Conservation (phyloP, 2,113 vertebrate genomes). For the Hippoglossus stenolepis region DNA sequence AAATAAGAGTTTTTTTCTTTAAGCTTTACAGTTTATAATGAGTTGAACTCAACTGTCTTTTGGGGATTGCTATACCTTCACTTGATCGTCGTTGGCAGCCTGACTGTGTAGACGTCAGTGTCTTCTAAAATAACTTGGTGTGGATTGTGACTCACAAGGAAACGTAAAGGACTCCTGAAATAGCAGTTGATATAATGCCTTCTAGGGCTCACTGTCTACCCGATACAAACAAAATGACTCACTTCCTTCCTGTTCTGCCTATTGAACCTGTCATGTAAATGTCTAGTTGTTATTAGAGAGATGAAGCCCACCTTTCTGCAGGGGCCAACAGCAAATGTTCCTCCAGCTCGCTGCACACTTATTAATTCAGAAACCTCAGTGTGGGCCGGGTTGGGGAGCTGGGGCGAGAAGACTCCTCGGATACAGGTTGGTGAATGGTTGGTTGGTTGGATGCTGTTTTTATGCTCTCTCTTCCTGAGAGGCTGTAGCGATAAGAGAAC, state of each 20-base stretch:
- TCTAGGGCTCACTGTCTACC: constrained; percentile 2
- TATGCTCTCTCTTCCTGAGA: constrained; percentile 37
- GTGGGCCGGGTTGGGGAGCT: neutral
- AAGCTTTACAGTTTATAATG: too few species aligned
- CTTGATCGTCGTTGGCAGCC: neutral
- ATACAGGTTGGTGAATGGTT: constrained; percentile 5
- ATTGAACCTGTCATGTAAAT: constrained; percentile 26
- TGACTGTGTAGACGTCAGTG: neutral
- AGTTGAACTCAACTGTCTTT: too few species aligned
- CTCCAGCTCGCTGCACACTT: constrained; percentile 10
- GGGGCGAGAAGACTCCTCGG: constrained; percentile 13
- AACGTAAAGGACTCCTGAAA: neutral
- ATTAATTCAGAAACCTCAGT: constrained; percentile 35
- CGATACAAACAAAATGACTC: neutral
- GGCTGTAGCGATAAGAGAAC: constrained; percentile 42
- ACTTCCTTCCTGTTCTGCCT: neutral
- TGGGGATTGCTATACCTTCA: too few species aligned
- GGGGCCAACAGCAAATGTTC: constrained; percentile 17
- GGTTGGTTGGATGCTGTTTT: constrained; percentile 35
- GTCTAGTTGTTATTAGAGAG: constrained; percentile 18
- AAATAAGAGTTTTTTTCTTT: too few species aligned
- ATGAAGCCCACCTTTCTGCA: neutral
- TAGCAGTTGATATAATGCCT: too few species aligned
- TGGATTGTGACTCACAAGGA: neutral
- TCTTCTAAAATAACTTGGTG: neutral